Evolutionary conservation across 2,113 vertebrate genomes (phyloP).

Genomic region (Sakesphorus luctuosus): DNA sequence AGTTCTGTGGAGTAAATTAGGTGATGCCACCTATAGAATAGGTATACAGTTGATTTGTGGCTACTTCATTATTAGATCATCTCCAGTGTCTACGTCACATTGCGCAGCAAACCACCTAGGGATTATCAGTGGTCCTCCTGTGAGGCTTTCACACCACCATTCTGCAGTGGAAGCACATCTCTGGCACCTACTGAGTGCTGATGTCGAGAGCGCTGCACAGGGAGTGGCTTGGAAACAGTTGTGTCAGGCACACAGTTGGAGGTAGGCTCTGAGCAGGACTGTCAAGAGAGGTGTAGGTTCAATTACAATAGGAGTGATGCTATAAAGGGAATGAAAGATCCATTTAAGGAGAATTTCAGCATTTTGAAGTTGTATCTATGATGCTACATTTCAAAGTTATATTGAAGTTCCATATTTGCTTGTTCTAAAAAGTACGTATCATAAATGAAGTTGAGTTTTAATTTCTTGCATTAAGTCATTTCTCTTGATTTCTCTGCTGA

Average conservation of each 20-base stretch:
- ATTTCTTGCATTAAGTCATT: neutral
- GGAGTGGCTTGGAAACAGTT: neutral
- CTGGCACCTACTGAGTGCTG: neutral
- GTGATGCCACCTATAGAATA: neutral
- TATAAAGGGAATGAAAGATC: neutral
- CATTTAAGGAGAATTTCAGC: neutral
- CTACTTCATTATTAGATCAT: neutral
- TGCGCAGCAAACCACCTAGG: neutral
- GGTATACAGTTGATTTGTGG: neutral
- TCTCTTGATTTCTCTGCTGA: neutral
- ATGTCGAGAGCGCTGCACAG: rapidly evolving
- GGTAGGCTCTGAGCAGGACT: neutral
- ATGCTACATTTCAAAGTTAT: neutral
- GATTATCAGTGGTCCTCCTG: neutral
- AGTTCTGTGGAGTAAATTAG: neutral
- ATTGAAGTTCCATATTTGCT: neutral
- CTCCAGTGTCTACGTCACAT: neutral
- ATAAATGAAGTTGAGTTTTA: neutral
- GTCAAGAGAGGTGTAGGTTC: neutral
- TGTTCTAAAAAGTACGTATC: neutral
- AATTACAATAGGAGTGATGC: neutral
- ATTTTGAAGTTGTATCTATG: neutral
- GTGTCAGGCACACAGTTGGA: neutral
- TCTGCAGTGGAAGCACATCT: neutral
- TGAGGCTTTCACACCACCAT: neutral